These are phyloP conservation scores for Plagodis pulveraria DNA, from an alignment of 2,888 invertebrate species.

Conservation along the genomic window DNA sequence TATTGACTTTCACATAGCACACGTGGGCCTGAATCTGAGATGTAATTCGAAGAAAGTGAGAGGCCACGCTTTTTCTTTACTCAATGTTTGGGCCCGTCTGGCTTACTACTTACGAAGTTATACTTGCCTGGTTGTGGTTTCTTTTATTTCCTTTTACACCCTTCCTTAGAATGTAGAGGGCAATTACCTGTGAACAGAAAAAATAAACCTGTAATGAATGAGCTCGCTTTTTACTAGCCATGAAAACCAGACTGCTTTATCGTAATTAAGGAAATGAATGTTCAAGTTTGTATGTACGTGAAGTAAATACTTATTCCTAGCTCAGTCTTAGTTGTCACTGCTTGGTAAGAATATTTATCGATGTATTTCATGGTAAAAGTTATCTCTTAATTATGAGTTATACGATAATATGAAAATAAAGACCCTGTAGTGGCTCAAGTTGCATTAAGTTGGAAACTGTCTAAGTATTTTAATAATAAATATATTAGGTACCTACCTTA, in stretches of 20 bases:
- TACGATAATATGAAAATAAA: too few relatives aligned
- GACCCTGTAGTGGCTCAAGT: too few relatives aligned
- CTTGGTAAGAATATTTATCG: too few relatives aligned
- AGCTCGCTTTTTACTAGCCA: constrained; percentile 23
- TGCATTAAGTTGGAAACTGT: too few relatives aligned
- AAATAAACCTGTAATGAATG: constrained; percentile 39
- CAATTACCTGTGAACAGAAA: constrained; percentile 57
- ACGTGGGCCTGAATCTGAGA: constrained; percentile 58
- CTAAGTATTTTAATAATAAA: too few relatives aligned
- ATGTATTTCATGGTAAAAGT: too few relatives aligned
- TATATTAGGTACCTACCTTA: too few relatives aligned
- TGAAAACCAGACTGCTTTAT: constrained; percentile 13
- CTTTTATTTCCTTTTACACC: constrained; percentile 27
- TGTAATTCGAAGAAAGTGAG: constrained; percentile 76
- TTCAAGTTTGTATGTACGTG: not conserved
- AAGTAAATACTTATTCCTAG: too few relatives aligned
- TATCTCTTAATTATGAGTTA: too few relatives aligned
- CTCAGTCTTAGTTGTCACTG: too few relatives aligned
- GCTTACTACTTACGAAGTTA: not conserved
- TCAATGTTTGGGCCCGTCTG: constrained; percentile 55
- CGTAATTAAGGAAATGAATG: constrained; percentile 9
- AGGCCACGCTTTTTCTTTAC: constrained; percentile 75
- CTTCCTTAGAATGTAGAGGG: constrained; percentile 31
- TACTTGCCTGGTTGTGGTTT: constrained; percentile 28
- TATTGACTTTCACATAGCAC: constrained; percentile 72